Conservation (phyloP, 2,797 vertebrate genomes). For the Anguilla pacifica region DNA sequence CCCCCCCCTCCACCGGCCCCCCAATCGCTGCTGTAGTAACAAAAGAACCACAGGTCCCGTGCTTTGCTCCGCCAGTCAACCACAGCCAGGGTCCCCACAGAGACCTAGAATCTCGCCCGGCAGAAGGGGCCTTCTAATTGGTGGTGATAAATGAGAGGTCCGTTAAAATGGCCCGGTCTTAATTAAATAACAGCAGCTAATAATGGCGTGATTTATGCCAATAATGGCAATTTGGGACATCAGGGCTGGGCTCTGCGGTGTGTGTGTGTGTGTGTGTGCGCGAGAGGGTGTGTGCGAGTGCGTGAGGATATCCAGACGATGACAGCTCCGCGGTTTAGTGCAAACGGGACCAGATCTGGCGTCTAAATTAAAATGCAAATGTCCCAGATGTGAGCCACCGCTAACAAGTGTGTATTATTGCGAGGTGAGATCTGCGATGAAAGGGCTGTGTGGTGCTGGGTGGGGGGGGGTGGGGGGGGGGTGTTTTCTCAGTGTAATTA, state of each 20-base stretch:
- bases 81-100: not conserved
- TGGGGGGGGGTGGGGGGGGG: not conserved
- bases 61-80: not conserved
- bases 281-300: not conserved
- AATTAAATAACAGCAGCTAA: conserved; percentile 81
- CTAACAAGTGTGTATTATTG: not conserved
- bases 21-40: not conserved
- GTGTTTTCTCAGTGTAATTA: not conserved
- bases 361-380: conserved; percentile 13
- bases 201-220: conserved; percentile 79
- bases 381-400: not conserved
- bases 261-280: not conserved
- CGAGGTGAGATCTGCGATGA: not conserved
- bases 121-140: conserved; percentile 2
- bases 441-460: not conserved
- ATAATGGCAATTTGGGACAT: conserved; percentile 64
- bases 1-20: not conserved
- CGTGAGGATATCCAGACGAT: not conserved
- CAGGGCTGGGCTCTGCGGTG: not conserved
- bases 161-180: not conserved
- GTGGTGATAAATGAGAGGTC: not conserved
- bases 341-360: not conserved
- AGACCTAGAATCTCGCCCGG: not conserved
- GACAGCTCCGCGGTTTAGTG: not conserved
- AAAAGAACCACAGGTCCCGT: not conserved